Evolutionary conservation across 2,888 invertebrate genomes (phyloP), one percentile per base, ranked within the genome.

Genomic region (Elysia crispata): DNA sequence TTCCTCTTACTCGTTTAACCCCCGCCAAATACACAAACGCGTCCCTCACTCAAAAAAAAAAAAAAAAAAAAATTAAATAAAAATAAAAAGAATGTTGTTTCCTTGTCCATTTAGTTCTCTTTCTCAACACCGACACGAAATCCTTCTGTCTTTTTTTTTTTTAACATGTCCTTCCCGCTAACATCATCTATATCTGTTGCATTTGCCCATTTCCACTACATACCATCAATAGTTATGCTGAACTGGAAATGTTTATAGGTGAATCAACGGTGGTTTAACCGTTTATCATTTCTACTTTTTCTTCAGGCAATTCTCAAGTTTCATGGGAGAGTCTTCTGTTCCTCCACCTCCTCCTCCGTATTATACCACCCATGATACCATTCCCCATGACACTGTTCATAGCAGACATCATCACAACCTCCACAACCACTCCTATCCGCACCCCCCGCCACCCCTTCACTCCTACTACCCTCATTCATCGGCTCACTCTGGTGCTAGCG

Each of bases 251-350:
- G 30, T 30, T 28, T 25, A 18, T n/a, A n/a, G n/a, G n/a, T n/a
- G n/a, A n/a, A n/a, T 66, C 66, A 23, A 6, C 13, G 5, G 6
- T 66, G 1, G 23, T 66, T 66, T 25, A 41, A 41, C 41, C 3
- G 28, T 25, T 1, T 25, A 28, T 25, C 25, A 66, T 66, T 25
- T 73, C 31, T 74, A 57, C 30, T 49, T 0, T 15, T 6, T 30
- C 82, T 84, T 15, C 84, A 84, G 84, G 77, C 84, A 83, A 72
- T 83, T 82, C 54, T 81, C 84, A n/a, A 85, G 83, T 30, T 83
- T 85, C 60, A 82, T 79, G 49, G 81, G 82, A 20, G 82, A 82
- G 41, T 77, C 77, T 11, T 41, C 41, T 6, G 41, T 11, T 11
- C 41, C 41, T 41, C 82, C 73, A 1, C 80, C 66, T 1, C 76